Conservation (phyloP, 2,888 invertebrate genomes). For the Oscheius myriophilus region DNA sequence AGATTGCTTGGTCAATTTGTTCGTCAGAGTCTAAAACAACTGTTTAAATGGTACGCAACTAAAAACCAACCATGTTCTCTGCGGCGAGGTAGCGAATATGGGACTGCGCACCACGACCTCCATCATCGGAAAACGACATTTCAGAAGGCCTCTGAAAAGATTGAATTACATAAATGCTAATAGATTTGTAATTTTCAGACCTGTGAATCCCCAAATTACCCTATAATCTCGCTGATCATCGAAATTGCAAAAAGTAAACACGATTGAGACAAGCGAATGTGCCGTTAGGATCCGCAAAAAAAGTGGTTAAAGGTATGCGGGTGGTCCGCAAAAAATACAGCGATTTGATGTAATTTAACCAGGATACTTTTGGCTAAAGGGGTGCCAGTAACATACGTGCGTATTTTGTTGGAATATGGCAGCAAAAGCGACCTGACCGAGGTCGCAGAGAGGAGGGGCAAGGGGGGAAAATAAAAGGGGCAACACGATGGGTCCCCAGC, state of each 20-base stretch:
- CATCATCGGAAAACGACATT: slow-evolving; percentile 26
- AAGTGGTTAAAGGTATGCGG: not conserved
- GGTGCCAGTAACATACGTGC: too few species aligned
- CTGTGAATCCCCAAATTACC: slow-evolving; percentile 31
- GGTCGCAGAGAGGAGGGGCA: too few species aligned
- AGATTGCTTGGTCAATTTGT: slow-evolving; percentile 33
- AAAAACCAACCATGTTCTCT: slow-evolving; percentile 52
- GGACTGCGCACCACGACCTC: slow-evolving; percentile 32
- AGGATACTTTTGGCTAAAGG: too few species aligned
- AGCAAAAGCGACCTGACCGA: too few species aligned
- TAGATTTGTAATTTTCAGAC: too few species aligned
- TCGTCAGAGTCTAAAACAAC: not conserved
- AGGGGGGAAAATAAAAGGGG: too few species aligned
- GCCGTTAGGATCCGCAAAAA: slow-evolving; percentile 25
- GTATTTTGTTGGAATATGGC: too few species aligned
- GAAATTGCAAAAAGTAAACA: too few species aligned
- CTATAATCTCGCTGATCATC: slow-evolving; percentile 41
- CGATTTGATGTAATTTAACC: slow-evolving; percentile 28
- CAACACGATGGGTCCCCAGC: too few species aligned
- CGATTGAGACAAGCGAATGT: too few species aligned
- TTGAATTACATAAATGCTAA: too few species aligned
- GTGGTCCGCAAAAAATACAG: slow-evolving; percentile 23
- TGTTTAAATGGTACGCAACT: not conserved
- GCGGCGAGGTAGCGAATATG: slow-evolving; percentile 49
- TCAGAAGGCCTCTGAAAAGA: slow-evolving; percentile 57